phyloP scores from a whole-genome alignment of 2,797 vertebrate species.

The Danio aesculapii region DNA sequence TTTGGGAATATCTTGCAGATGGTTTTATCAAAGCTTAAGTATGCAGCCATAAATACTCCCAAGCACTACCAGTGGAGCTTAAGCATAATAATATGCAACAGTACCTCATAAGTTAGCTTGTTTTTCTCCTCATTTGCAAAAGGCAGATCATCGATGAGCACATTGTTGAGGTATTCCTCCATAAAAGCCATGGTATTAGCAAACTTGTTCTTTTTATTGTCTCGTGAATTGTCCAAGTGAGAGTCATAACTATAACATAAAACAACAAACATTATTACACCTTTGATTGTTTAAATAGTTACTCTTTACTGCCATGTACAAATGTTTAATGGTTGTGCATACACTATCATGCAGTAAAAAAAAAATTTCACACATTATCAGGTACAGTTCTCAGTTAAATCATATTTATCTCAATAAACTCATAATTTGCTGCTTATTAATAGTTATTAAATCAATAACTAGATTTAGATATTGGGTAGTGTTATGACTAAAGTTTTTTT shows the following conservation, averaged over 20 bases:
- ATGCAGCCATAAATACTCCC: too few relatives aligned
- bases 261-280: not conserved
- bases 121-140: slow-evolving; percentile 98
- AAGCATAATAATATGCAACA: not conserved
- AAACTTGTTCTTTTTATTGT: slow-evolving; percentile 98
- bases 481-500: too few relatives aligned
- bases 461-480: too few relatives aligned
- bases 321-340: not conserved
- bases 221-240: slow-evolving; percentile 92
- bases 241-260: slow-evolving; percentile 88
- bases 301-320: not conserved
- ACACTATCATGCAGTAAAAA: not conserved
- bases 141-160: slow-evolving; percentile 91
- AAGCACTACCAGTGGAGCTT: too few relatives aligned
- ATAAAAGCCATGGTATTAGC: slow-evolving; percentile 96
- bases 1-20: not conserved
- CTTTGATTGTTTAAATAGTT: not conserved
- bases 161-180: slow-evolving; percentile 97
- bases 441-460: too few relatives aligned
- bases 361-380: too few relatives aligned
- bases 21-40: too few relatives aligned
- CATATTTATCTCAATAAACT: too few relatives aligned
- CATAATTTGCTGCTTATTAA: too few relatives aligned
- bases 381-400: too few relatives aligned
- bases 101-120: slow-evolving; percentile 96